Evolutionary conservation across 1,140 invertebrate genomes (phyloP).

Genomic region (Drosophila sturtevanti): DNA sequence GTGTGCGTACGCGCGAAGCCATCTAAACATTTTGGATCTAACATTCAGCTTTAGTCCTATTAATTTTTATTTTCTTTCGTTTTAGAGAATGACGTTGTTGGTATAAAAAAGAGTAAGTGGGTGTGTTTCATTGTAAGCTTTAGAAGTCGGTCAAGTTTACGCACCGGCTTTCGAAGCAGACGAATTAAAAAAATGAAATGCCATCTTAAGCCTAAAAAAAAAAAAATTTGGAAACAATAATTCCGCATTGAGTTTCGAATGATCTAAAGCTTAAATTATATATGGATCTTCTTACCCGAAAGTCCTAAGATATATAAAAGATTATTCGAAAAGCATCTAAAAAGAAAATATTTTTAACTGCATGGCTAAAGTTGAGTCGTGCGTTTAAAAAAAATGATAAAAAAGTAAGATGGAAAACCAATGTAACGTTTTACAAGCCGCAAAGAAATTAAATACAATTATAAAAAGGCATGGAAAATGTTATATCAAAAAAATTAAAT

Average conservation of each 20-base stretch:
- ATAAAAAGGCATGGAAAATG: constrained; percentile 61
- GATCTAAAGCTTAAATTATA: constrained; percentile 16
- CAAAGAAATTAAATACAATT: constrained; percentile 9
- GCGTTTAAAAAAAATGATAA: constrained; percentile 12
- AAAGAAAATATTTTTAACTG: constrained; percentile 21
- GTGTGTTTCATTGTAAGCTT: constrained; percentile 21
- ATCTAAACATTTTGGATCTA: neutral
- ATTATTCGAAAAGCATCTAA: constrained; percentile 29
- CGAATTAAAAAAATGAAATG: constrained; percentile 15
- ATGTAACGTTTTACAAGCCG: constrained; percentile 60
- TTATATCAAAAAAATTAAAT: constrained; percentile 38
- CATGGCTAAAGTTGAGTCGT: constrained; percentile 19
- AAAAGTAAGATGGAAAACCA: constrained; percentile 1
- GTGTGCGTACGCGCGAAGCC: constrained; percentile 14
- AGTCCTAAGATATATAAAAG: constrained; percentile 22
- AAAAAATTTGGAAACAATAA: too few relatives aligned
- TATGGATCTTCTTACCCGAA: constrained; percentile 4
- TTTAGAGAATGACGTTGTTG: neutral
- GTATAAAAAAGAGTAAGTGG: neutral
- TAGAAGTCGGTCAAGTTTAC: constrained; percentile 42
- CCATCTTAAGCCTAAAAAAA: too few relatives aligned
- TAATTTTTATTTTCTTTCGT: neutral
- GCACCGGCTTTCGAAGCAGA: constrained; percentile 53
- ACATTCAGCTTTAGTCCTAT: neutral
- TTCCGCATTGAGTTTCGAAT: neutral